These are phyloP conservation scores for Carassius carassius DNA, from an alignment of 2,113 vertebrate genomes.

Conservation along the genomic window DNA sequence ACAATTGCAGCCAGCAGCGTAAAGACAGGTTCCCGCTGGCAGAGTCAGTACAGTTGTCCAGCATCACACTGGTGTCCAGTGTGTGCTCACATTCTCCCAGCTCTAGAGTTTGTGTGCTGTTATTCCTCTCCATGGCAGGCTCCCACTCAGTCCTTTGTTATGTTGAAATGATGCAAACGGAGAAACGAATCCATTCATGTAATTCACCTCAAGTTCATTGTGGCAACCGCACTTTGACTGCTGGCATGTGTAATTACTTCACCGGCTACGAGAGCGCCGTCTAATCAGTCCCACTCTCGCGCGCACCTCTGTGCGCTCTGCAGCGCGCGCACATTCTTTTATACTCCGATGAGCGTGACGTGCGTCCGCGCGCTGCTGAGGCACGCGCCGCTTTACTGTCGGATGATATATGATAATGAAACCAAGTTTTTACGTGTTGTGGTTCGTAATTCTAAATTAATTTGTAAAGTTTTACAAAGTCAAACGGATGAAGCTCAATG, in stretches of 20 bases:
- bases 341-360: conserved; percentile 60
- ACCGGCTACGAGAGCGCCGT: conserved; percentile 29
- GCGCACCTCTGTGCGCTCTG: conserved; percentile 49
- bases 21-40: conserved; percentile 71
- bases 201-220: conserved; percentile 24
- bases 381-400: conserved; percentile 1
- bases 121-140: conserved; percentile 66
- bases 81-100: conserved; percentile 66
- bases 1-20: conserved; percentile 77
- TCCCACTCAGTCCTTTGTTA: background rate
- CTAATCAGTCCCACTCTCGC: background rate
- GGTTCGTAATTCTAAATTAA: background rate
- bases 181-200: conserved; percentile 6
- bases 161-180: background rate
- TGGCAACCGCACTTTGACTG: background rate
- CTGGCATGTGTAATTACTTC: background rate
- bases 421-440: background rate
- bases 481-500: background rate
- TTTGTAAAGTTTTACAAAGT: background rate
- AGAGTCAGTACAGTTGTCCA: conserved; percentile 62
- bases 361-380: conserved; percentile 58
- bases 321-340: conserved; percentile 66
- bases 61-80: conserved; percentile 56
- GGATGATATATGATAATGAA: background rate
- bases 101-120: conserved; percentile 55